Evolutionary conservation across 2,797 vertebrate genomes (phyloP).

Genomic region (Hemitrygon akajei): DNA sequence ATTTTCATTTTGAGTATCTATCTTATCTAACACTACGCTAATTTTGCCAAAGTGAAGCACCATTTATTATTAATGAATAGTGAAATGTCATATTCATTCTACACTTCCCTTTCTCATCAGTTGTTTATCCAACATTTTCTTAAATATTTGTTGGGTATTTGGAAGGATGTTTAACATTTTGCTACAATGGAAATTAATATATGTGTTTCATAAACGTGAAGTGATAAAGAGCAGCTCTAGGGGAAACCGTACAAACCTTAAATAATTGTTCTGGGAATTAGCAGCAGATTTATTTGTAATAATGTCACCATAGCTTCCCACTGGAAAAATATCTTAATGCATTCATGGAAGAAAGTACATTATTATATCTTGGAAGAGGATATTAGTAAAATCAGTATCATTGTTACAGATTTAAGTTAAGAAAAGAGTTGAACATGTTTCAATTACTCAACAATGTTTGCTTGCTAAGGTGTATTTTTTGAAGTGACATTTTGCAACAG

Average conservation of each 20-base stretch:
- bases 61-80: not conserved
- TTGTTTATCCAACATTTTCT: not conserved
- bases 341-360: not conserved
- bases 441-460: not conserved
- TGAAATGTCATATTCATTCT: not conserved
- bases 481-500: not conserved
- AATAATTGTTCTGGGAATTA: conserved; percentile 3
- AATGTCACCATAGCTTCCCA: conserved; percentile 6
- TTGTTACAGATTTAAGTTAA: not conserved
- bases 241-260: not conserved
- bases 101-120: not conserved
- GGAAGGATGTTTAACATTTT: not conserved
- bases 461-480: too few species aligned
- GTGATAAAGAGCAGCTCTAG: conserved; percentile 5
- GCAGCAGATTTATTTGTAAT: conserved; percentile 10
- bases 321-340: conserved; percentile 10
- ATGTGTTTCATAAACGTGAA: conserved; percentile 15
- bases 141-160: not conserved
- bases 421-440: not conserved
- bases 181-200: not conserved
- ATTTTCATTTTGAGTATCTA: too few species aligned
- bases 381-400: not conserved
- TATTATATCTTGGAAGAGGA: not conserved
- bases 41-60: not conserved
- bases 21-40: too few species aligned